Evolutionary conservation across 2,888 invertebrate genomes (phyloP).

Genomic region (Invenusta paracnida): DNA sequence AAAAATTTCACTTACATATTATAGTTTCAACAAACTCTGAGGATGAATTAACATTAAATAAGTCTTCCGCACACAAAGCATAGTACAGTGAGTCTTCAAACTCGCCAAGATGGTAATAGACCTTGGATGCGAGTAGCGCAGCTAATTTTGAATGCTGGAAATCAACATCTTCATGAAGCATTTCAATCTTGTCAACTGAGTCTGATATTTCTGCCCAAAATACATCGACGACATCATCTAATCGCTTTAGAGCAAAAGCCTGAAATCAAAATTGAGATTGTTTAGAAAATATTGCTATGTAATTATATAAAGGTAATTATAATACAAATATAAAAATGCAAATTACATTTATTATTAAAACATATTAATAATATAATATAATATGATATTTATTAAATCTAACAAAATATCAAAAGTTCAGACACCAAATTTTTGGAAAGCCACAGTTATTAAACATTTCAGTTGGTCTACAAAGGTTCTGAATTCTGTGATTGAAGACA

Average conservation of each 20-base stretch:
- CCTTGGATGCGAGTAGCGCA: conserved; percentile 90
- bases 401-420: too few relatives aligned
- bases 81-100: conserved; percentile 94
- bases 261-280: conserved; percentile 47
- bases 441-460: too few relatives aligned
- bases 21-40: conserved; percentile 94
- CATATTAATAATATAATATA: too few relatives aligned
- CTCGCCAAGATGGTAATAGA: conserved; percentile 89
- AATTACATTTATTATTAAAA: too few relatives aligned
- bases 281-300: too few relatives aligned
- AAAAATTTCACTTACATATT: conserved; percentile 68
- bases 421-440: too few relatives aligned
- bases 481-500: too few relatives aligned
- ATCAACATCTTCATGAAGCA: conserved; percentile 85
- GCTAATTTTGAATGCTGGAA: conserved; percentile 82
- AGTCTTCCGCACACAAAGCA: conserved; percentile 86
- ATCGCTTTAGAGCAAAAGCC: conserved; percentile 82
- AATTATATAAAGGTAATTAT: too few relatives aligned
- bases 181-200: conserved; percentile 92
- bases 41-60: conserved; percentile 87
- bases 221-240: conserved; percentile 87
- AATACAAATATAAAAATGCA: too few relatives aligned
- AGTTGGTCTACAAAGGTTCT: too few relatives aligned
- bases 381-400: too few relatives aligned
- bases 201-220: conserved; percentile 99